Conservation (phyloP, 2,797 vertebrate species). For the Microhierax caerulescens region DNA sequence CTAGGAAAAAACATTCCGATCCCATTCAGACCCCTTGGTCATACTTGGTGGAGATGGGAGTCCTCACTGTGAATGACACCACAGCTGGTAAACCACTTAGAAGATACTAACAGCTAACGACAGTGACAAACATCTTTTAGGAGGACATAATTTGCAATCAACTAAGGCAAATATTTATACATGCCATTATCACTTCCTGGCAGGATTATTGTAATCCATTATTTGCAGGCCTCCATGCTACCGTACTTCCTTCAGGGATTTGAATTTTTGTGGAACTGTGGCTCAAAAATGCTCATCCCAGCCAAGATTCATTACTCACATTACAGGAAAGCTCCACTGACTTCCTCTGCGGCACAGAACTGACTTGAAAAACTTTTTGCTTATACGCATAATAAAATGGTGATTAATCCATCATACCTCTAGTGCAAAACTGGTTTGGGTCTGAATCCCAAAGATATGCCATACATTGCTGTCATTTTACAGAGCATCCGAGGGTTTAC, state of each 20-base stretch:
- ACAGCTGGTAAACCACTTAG: slow-evolving; percentile 32
- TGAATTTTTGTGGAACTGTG: slow-evolving; percentile 62
- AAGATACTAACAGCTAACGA: not conserved
- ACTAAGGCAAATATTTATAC: slow-evolving; percentile 59
- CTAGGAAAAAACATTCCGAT: not conserved
- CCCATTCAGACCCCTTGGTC: not conserved
- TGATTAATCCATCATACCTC: not conserved
- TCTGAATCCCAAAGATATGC: slow-evolving; percentile 7
- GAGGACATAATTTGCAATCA: slow-evolving; percentile 54
- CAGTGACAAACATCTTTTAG: slow-evolving; percentile 37
- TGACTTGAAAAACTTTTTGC: slow-evolving; percentile 8
- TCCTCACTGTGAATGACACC: not conserved
- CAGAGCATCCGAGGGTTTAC: not conserved
- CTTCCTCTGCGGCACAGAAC: slow-evolving; percentile 43
- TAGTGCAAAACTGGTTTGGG: not conserved
- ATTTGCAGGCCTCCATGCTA: slow-evolving; percentile 60
- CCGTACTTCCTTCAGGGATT: slow-evolving; percentile 63
- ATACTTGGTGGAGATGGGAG: not conserved
- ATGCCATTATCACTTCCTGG: slow-evolving; percentile 69
- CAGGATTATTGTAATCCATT: slow-evolving; percentile 65
- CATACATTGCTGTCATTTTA: not conserved
- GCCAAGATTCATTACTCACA: slow-evolving; percentile 68
- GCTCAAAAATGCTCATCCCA: slow-evolving; percentile 55
- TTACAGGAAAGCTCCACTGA: slow-evolving; percentile 32
- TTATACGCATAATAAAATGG: not conserved